Evolutionary conservation across 2,888 invertebrate genomes (phyloP).

Genomic region (Operophtera brumata): DNA sequence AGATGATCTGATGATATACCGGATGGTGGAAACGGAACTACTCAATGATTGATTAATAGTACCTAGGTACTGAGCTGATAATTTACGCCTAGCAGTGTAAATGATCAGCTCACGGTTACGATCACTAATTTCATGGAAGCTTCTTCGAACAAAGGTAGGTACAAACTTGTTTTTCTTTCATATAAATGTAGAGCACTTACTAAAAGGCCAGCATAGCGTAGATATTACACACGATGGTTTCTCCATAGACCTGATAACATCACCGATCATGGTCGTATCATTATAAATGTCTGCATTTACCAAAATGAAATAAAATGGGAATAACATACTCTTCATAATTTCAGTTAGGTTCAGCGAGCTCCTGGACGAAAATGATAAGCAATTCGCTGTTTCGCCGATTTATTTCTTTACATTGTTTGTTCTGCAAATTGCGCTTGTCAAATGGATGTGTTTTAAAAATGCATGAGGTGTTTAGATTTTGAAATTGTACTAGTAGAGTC

Average conservation of each 20-base stretch:
- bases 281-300: conserved; percentile 37
- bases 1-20: too few relatives aligned
- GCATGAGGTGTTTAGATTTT: neutral
- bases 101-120: too few relatives aligned
- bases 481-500: neutral
- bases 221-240: conserved; percentile 54
- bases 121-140: too few relatives aligned
- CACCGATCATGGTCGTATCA: conserved; percentile 46
- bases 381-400: conserved; percentile 11
- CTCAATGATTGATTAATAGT: too few relatives aligned
- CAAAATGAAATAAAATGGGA: conserved; percentile 28
- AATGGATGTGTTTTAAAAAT: conserved; percentile 4
- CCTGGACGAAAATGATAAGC: conserved; percentile 12
- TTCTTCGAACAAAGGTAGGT: too few relatives aligned
- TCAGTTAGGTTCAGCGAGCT: neutral
- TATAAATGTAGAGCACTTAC: conserved; percentile 41
- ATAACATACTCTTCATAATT: conserved; percentile 28
- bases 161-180: neutral
- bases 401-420: conserved; percentile 30
- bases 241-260: conserved; percentile 50
- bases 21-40: too few relatives aligned
- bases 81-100: too few relatives aligned
- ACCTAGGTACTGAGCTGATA: too few relatives aligned
- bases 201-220: conserved; percentile 53
- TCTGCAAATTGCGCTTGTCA: conserved; percentile 29